Evolutionary conservation across 2,888 invertebrate genomes (phyloP).

Genomic region (Polydesmus complanatus): DNA sequence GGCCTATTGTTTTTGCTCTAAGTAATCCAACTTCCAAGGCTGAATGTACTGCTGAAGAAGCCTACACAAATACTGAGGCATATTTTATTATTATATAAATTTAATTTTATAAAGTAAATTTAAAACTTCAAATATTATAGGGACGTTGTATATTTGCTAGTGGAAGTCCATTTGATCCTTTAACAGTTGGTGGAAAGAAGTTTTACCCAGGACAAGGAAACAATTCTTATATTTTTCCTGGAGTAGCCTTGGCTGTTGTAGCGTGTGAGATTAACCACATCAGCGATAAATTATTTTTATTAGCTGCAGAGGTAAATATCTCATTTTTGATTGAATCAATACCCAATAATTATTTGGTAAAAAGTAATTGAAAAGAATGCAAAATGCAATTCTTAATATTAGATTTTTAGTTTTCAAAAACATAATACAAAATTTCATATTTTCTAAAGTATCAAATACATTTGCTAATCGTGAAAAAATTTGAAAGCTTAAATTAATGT

Average conservation of each 20-base stretch:
- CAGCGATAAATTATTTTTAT: conserved; percentile 38
- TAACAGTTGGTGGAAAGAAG: conserved; percentile 59
- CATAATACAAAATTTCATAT: too few species aligned
- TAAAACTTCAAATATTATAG: conserved; percentile 38
- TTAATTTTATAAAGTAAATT: not conserved
- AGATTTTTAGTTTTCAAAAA: too few species aligned
- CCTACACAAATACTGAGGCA: conserved; percentile 74
- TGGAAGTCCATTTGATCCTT: conserved; percentile 88
- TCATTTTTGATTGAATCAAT: too few species aligned
- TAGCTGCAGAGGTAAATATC: conserved; percentile 46
- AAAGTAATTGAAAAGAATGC: too few species aligned
- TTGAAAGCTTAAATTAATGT: too few species aligned
- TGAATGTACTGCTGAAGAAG: conserved; percentile 98
- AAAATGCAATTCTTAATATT: too few species aligned
- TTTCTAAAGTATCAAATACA: too few species aligned
- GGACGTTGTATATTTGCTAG: conserved; percentile 88
- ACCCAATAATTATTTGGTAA: too few species aligned
- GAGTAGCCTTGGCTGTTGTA: conserved; percentile 81
- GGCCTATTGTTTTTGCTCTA: conserved; percentile 90
- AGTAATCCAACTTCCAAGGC: conserved; percentile 98
- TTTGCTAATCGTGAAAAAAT: too few species aligned
- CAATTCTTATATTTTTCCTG: conserved; percentile 96
- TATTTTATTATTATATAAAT: too few species aligned
- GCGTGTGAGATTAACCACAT: conserved; percentile 64
- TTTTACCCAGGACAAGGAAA: conserved; percentile 92